phyloP scores from a whole-genome alignment of 2,888 invertebrate genomes.

The Leptinotarsa juncta region DNA sequence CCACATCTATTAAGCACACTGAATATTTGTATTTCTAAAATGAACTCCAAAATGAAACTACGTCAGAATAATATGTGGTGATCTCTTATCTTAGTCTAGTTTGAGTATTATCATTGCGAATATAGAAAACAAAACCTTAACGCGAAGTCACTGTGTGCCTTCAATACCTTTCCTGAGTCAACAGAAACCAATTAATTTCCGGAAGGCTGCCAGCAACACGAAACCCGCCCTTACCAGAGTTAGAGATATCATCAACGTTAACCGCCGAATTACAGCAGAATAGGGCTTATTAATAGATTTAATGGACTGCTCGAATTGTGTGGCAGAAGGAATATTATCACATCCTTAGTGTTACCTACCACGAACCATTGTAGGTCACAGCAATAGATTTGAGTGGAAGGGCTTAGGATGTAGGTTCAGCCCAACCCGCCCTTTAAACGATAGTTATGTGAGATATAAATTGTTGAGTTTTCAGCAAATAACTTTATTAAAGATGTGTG shows the following conservation, averaged over 20 bases:
- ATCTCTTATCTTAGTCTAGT: too few relatives aligned
- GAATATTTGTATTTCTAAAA: too few relatives aligned
- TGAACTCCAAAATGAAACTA: too few relatives aligned
- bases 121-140: neutral
- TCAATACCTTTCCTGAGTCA: slow-evolving; percentile 2
- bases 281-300: slow-evolving; percentile 29
- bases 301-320: slow-evolving; percentile 29
- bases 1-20: too few relatives aligned
- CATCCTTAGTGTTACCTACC: slow-evolving; percentile 31
- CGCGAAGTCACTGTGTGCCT: neutral
- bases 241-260: slow-evolving; percentile 21
- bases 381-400: slow-evolving; percentile 29
- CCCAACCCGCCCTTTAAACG: slow-evolving; percentile 3
- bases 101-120: neutral
- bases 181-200: slow-evolving; percentile 12
- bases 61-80: too few relatives aligned
- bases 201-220: slow-evolving; percentile 3
- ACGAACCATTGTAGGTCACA: slow-evolving; percentile 27
- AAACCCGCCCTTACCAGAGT: slow-evolving; percentile 5
- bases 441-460: slow-evolving; percentile 16
- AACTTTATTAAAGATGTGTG: neutral
- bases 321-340: slow-evolving; percentile 26
- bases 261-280: slow-evolving; percentile 26
- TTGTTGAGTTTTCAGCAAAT: neutral
- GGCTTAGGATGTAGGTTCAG: slow-evolving; percentile 15